Evolutionary conservation across 2,888 invertebrate genomes (phyloP).

Genomic region (Macrosiphum euphorbiae): DNA sequence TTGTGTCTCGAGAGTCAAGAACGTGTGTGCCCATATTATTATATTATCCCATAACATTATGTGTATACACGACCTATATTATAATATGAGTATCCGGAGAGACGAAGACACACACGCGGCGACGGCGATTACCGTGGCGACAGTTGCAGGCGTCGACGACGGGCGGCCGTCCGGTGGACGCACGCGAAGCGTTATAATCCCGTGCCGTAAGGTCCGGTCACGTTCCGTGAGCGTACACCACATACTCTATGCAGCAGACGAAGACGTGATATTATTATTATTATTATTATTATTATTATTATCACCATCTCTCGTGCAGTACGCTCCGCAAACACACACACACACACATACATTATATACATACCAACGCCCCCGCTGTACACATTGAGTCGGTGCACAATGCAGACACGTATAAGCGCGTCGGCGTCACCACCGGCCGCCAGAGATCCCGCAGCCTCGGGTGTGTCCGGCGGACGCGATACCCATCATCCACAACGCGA

Average conservation of each 20-base stretch:
- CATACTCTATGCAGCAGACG: background rate
- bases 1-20: background rate
- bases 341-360: background rate
- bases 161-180: constrained; percentile 37
- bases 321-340: background rate
- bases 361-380: background rate
- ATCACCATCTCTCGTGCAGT: background rate
- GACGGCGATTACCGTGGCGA: constrained; percentile 8
- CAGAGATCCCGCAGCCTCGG: constrained; percentile 3
- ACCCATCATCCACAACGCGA: constrained; percentile 7
- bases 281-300: constrained; percentile 10
- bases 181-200: constrained; percentile 48
- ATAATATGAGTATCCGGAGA: background rate
- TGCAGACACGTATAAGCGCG: background rate
- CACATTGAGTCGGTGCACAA: background rate
- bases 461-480: constrained; percentile 29
- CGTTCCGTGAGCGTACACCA: constrained; percentile 12
- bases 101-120: background rate
- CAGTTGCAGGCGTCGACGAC: constrained; percentile 29
- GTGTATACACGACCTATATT: background rate
- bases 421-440: background rate
- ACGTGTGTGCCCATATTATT: background rate
- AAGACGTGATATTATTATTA: constrained; percentile 23
- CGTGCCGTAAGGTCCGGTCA: constrained; percentile 55
- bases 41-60: background rate